Conservation (phyloP, 2,797 vertebrate genomes). For the Tadarida brasiliensis region DNA sequence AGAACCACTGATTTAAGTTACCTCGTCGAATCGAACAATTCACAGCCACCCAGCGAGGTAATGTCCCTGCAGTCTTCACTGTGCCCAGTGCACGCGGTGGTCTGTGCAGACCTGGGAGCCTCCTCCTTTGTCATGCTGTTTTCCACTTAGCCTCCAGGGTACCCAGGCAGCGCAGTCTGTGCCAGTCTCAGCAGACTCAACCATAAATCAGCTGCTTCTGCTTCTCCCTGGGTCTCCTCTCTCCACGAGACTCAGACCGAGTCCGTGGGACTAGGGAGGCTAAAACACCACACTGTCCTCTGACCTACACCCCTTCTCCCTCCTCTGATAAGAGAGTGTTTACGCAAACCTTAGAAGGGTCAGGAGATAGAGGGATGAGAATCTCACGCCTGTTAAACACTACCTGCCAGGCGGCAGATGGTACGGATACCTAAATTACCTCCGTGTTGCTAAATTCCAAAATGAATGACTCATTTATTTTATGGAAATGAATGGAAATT, state of each 20-base stretch:
- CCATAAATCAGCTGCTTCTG: neutral
- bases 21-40: neutral
- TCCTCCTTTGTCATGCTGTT: neutral
- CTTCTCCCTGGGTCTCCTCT: neutral
- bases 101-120: neutral
- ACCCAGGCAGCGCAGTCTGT: neutral
- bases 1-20: neutral
- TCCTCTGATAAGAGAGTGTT: neutral
- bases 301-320: neutral
- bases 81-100: neutral
- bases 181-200: neutral
- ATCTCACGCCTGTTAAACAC: neutral
- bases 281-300: neutral
- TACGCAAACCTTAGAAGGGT: neutral
- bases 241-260: neutral
- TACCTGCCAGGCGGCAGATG: neutral
- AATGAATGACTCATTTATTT: neutral
- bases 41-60: neutral
- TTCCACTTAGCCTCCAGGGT: neutral
- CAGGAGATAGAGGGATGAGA: neutral
- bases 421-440: neutral
- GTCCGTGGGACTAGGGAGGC: neutral
- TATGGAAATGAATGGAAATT: neutral
- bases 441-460: neutral
- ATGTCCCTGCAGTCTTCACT: neutral